Evolutionary conservation across 2,888 invertebrate species (phyloP), one percentile per base, ranked within the genome.

Genomic region (Coenonympha arcania): DNA sequence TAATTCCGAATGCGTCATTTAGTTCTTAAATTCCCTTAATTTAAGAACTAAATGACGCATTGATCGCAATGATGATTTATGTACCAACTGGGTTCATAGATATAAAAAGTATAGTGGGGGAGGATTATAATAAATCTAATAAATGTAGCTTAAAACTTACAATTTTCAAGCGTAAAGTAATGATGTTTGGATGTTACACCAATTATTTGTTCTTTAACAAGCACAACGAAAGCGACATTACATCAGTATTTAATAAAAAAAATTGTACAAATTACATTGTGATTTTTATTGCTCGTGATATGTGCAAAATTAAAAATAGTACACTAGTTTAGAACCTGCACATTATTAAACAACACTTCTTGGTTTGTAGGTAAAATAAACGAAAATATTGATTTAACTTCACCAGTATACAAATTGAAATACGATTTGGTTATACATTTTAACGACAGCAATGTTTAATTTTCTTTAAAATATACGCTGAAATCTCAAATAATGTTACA

Each of bases 181-280:
- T 63, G 48, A 30, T 42, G 41, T 34, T 65, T 63, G 65, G 60
- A 55, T 61, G 33, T 60, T 64, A 61, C 61, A 63, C 15, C 62
- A 64, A 62, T 58, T 58, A 64, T 8, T 57, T 62, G 50, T 54
- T 22, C 31, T 39, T 40, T 30, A 52, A 49, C 48, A 53, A 46
- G 42, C 36, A 79, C 69, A 77, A 62, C 61, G 59, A 79, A 83
- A 84, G 84, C 83, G 63, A 79, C 76, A 76, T 73, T 66, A 77
- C 69, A 76, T 65, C 66, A 70, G 72, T 72, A 72, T 73, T 72
- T 65, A 36, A 65, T 56, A 61, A 68, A 65, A 68, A 71, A n/a
- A 69, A 74, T 75, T 70, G 60, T 73, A 72, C 68, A 76, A 77
- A 80, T 86, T 84, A 82, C 82, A 82, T 84, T 86, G 84, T 79